Percentiles rank a stretch among this genome's conserved stretches.
Conservation (phyloP, 1,140 invertebrate genomes). For the Pristionchus pacificus region DNA sequence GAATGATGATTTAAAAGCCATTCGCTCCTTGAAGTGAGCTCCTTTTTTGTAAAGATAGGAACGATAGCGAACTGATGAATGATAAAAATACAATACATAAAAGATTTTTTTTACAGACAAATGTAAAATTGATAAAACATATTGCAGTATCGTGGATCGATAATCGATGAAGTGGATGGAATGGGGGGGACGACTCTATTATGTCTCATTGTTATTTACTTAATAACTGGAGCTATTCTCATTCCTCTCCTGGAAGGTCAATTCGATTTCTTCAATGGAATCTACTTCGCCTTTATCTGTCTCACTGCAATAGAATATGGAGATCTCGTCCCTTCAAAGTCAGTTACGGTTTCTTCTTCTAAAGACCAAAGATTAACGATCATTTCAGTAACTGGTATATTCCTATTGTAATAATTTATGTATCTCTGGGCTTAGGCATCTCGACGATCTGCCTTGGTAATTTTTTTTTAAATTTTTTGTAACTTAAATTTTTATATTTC, state of each 20-base stretch:
- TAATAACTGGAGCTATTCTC: conserved; percentile 44
- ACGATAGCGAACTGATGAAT: not conserved
- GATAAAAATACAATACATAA: no score
- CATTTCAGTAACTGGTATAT: conserved; percentile 42
- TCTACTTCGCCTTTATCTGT: conserved; percentile 54
- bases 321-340: conserved; percentile 45
- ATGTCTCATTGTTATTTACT: conserved; percentile 44
- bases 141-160: no score
- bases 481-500: no score
- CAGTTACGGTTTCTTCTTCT: conserved; percentile 2
- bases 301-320: conserved; percentile 55
- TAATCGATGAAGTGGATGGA: conserved; percentile 37
- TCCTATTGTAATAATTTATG: conserved; percentile 47
- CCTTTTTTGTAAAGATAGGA: no score
- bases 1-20: conserved; percentile 1
- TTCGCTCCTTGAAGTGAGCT: conserved; percentile 8
- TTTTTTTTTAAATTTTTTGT: conserved; percentile 17
- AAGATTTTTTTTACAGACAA: no score
- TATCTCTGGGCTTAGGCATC: conserved; percentile 51
- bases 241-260: conserved; percentile 43
- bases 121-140: no score
- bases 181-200: conserved; percentile 41
- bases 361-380: not conserved
- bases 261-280: conserved; percentile 53
- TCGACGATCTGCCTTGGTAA: conserved; percentile 51